Evolutionary conservation across 2,888 invertebrate species (phyloP).

Genomic region (Nebria salina): DNA sequence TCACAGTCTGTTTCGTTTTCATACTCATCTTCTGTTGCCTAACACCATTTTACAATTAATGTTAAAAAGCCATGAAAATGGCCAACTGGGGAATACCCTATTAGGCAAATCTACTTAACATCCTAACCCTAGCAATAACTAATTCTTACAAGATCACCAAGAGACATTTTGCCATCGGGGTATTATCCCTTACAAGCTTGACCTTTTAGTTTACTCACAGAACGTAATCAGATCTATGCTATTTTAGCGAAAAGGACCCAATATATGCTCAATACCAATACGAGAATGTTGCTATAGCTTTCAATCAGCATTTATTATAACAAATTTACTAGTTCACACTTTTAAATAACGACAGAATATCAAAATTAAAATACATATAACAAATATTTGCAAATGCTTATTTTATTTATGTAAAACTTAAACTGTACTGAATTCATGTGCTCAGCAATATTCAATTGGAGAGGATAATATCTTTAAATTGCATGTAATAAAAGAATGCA

Average conservation of each 20-base stretch:
- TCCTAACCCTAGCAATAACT: not conserved
- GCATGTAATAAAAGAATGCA: no score
- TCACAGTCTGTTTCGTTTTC: conserved; percentile 34
- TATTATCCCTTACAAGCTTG: not conserved
- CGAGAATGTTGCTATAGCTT: no score
- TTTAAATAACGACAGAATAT: no score
- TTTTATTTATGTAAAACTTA: no score
- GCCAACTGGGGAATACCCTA: not conserved
- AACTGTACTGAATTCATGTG: no score
- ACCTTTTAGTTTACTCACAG: not conserved
- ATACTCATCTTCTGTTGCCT: conserved; percentile 25
- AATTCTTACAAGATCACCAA: not conserved
- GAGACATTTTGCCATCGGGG: not conserved
- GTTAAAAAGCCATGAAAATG: conserved; percentile 39
- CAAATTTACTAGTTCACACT: no score
- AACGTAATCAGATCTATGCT: not conserved
- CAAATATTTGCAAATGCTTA: no score
- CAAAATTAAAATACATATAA: no score
- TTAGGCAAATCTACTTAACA: not conserved
- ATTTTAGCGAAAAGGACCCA: not conserved
- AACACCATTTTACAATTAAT: conserved; percentile 42
- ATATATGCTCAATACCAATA: not conserved
- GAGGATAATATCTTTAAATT: no score
- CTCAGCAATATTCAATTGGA: no score
- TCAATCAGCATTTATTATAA: no score